Base-by-base conservation (phyloP, 2,797 vertebrate species). In the Oryzias dopingdopingensis region DNA sequence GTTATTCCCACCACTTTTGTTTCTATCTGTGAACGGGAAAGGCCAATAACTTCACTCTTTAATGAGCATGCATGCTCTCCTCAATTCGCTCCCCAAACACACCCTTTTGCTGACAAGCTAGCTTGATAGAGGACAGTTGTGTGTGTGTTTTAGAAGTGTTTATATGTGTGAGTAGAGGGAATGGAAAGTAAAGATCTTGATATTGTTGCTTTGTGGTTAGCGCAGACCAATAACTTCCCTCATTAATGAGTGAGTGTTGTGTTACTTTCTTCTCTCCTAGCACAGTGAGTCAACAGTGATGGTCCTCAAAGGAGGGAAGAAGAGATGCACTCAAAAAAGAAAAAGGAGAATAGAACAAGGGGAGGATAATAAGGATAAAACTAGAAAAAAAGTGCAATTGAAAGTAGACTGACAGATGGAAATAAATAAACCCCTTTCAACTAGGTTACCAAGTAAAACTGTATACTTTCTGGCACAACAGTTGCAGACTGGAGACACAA, bases 31-130 rank as follows among this genome's bases (percentile, higher is more conserved):
- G 67, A 74, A 50, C 57, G 62, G 68, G 80, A 56, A 23, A 45
- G 56, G 62, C 77, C 59, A 64, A 71, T 75, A 77, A 78, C 60
- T 82, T 74, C 72, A 69, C 63, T 63, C 62, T 77, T 81, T 85
- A 87, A 82, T 84, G 77, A 87, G 78, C 71, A 72, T 78, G 76
- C 56, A 42, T 74, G 72, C 78, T 84, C 62, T 58, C 53, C 55
- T 63, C 74, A 53, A 55, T 55, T 69, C 62, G 43, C 49, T 75
- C 73, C 73, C 69, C 54, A 64, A 79, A 72, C 67, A 49, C 74
- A 47, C 45, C 48, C 52, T 65, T 57, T 77, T 61, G 65, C 67
- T 61, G 60, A 46, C 63, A 70, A 22, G 73, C 56, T 71, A 67
- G 67, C 52, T 60, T 58, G 40, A 42, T 58, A 67, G 50, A 16